phyloP scores from a whole-genome alignment of 2,797 vertebrate species.

The Acestrorhynchus altus region DNA sequence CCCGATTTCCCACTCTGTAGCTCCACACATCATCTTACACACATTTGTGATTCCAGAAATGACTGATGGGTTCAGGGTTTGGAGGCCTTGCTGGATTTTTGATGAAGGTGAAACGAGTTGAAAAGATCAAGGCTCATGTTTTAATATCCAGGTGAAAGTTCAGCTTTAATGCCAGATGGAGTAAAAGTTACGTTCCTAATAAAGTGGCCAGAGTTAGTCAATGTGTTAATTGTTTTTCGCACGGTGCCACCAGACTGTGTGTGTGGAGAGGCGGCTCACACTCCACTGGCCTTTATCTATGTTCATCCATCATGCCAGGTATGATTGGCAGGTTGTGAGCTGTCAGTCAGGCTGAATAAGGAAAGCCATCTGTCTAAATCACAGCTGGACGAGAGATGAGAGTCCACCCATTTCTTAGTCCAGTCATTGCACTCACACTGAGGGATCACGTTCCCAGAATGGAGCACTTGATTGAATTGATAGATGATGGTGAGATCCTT shows the following conservation, averaged over 20 bases:
- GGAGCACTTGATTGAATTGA: too few relatives aligned
- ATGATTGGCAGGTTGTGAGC: slow-evolving; percentile 53
- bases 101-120: too few relatives aligned
- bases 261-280: not conserved
- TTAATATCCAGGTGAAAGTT: too few relatives aligned
- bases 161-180: too few relatives aligned
- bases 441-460: too few relatives aligned
- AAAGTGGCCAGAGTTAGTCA: not conserved
- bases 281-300: not conserved
- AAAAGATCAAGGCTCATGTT: too few relatives aligned
- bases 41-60: too few relatives aligned
- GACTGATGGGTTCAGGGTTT: too few relatives aligned
- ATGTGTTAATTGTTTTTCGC: not conserved
- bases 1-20: not conserved
- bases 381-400: not conserved
- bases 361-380: slow-evolving; percentile 16
- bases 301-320: slow-evolving; percentile 17
- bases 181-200: too few relatives aligned
- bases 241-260: not conserved
- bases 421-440: not conserved
- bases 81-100: too few relatives aligned
- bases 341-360: slow-evolving; percentile 50
- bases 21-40: too few relatives aligned
- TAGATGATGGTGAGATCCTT: too few relatives aligned
- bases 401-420: not conserved